phyloP scores from a whole-genome alignment of 2,113 vertebrate genomes.

The Mus musculus region DNA sequence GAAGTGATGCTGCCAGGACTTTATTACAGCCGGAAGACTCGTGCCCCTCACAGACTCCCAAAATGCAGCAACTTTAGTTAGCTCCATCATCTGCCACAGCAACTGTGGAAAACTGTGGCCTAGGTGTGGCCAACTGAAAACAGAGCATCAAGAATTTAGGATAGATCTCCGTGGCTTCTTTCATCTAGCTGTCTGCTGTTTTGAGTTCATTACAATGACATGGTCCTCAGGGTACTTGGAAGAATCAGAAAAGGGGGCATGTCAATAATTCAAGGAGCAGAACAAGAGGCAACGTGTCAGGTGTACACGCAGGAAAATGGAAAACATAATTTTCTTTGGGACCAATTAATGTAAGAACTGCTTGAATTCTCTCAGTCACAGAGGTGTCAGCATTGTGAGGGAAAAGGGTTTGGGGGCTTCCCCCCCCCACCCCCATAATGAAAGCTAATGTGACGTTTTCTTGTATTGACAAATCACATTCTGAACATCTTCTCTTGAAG shows the following conservation, averaged over 20 bases:
- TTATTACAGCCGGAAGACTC: conserved; percentile 19
- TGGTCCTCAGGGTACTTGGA: conserved; percentile 62
- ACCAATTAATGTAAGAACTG: conserved; percentile 83
- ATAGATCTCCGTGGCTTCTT: neutral
- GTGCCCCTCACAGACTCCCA: neutral
- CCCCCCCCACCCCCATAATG: conserved; percentile 12
- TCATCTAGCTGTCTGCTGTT: neutral
- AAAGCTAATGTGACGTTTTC: conserved; percentile 76
- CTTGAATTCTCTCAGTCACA: conserved; percentile 75
- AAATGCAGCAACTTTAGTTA: neutral
- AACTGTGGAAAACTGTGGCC: conserved; percentile 33
- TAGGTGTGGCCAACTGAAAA: conserved; percentile 23
- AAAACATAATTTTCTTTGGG: conserved; percentile 85
- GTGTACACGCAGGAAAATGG: conserved; percentile 69
- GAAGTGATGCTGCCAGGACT: conserved; percentile 32
- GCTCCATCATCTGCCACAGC: neutral
- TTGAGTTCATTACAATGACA: neutral
- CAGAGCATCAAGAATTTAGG: neutral
- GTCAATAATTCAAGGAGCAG: conserved; percentile 82
- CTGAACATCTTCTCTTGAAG: conserved; percentile 71
- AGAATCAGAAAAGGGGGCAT: conserved; percentile 73
- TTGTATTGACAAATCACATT: conserved; percentile 79
- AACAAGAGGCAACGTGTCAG: conserved; percentile 75
- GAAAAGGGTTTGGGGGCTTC: neutral
- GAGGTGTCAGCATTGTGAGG: conserved; percentile 50